Conservation (phyloP, 1,140 invertebrate species). For the Vollenhovia emeryi region DNA sequence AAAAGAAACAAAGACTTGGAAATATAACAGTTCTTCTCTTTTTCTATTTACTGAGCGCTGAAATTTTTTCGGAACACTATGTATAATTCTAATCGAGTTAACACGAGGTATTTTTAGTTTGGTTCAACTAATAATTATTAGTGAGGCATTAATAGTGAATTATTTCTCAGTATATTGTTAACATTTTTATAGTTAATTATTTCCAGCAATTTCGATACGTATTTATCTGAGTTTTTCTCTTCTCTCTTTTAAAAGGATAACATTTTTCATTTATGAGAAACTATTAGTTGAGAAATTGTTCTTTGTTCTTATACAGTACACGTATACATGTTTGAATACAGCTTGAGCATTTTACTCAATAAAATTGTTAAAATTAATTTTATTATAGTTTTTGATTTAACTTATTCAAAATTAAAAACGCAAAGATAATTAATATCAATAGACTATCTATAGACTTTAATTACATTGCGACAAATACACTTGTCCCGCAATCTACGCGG, state of each 20-base stretch:
- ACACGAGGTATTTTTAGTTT: conserved; percentile 32
- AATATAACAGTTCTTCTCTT: too few relatives aligned
- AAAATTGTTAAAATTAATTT: background rate
- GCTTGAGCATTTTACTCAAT: background rate
- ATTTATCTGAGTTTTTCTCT: background rate
- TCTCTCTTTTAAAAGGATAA: background rate
- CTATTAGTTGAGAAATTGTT: background rate
- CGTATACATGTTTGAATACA: background rate
- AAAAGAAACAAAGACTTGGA: background rate
- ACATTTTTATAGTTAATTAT: conserved; percentile 30
- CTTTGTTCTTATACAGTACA: background rate
- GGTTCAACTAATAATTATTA: conserved; percentile 11
- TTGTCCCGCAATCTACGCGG: too few relatives aligned
- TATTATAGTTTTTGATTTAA: background rate
- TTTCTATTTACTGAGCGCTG: conserved; percentile 1
- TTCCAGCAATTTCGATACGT: background rate
- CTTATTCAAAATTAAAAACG: conserved; percentile 31
- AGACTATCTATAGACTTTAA: conserved; percentile 18
- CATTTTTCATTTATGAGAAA: conserved; percentile 23
- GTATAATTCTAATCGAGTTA: background rate
- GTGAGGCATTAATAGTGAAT: conserved; percentile 6
- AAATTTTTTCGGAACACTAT: conserved; percentile 19
- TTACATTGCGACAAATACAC: background rate
- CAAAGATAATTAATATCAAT: conserved; percentile 13
- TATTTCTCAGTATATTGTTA: conserved; percentile 23